phyloP scores from a whole-genome alignment of 23 tunicate genomes.

The Ascidia mentula region DNA sequence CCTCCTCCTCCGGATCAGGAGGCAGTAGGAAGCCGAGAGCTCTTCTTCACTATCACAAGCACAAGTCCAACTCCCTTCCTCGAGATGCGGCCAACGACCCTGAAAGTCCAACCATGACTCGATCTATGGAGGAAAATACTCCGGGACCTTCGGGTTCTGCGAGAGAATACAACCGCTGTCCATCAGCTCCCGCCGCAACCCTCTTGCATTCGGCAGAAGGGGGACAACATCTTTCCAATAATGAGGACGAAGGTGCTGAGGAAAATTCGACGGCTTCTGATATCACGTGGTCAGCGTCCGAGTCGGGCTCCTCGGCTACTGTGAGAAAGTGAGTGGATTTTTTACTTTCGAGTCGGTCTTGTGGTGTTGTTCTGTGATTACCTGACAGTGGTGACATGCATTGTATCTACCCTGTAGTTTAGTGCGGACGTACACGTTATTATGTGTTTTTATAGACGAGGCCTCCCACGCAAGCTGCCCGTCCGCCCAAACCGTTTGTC shows the following conservation, averaged over 20 bases:
- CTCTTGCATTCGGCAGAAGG: conserved; percentile 12
- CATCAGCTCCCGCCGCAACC: conserved; percentile 67
- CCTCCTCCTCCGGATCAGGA: background rate
- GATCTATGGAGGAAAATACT: conserved; percentile 38
- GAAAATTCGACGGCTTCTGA: conserved; percentile 35
- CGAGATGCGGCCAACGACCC: conserved; percentile 11
- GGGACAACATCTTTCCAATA: background rate
- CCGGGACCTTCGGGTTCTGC: conserved; percentile 30
- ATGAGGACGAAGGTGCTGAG: conserved; percentile 25
- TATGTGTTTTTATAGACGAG: conserved; percentile 26
- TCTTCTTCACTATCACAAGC: conserved; percentile 21
- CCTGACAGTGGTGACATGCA: background rate
- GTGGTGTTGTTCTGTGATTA: background rate
- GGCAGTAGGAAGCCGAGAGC: conserved; percentile 27
- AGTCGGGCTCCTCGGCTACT: background rate
- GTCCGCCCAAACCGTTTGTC: conserved; percentile 32
- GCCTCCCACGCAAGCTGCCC: conserved; percentile 39
- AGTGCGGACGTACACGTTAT: background rate
- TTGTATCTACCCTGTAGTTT: background rate
- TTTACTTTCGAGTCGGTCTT: background rate
- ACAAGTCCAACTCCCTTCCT: background rate
- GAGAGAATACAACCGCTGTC: conserved; percentile 28
- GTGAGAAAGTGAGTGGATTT: background rate
- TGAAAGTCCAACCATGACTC: conserved; percentile 29
- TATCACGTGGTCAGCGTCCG: conserved; percentile 27